phyloP scores from a whole-genome alignment of 1,140 invertebrate species.

The Drosophila trapezifrons region DNA sequence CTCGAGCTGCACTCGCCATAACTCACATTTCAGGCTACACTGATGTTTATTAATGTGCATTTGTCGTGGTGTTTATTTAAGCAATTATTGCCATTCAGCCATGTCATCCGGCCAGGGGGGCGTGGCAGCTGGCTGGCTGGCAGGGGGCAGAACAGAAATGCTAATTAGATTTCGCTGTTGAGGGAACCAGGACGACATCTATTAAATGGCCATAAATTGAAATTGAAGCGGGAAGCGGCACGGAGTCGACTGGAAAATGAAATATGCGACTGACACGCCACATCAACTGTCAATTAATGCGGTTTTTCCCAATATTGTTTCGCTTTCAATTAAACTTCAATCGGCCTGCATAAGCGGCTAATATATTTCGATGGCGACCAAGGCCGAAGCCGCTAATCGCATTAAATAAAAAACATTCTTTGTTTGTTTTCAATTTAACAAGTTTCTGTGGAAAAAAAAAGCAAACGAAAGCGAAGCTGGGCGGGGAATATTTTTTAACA shows the following conservation, averaged over 20 bases:
- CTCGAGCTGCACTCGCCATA: constrained; percentile 45
- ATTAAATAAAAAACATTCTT: constrained; percentile 56
- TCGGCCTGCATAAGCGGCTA: constrained; percentile 31
- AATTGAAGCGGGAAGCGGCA: constrained; percentile 11
- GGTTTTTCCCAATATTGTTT: constrained; percentile 32
- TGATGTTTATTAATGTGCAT: constrained; percentile 74
- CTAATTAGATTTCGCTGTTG: constrained; percentile 67
- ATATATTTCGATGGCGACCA: constrained; percentile 37
- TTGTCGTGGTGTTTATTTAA: constrained; percentile 71
- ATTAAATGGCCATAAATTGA: constrained; percentile 48
- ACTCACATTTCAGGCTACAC: constrained; percentile 30
- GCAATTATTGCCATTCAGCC: constrained; percentile 65
- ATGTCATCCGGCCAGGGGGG: constrained; percentile 32
- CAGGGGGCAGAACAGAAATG: constrained; percentile 27
- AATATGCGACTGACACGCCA: constrained; percentile 50
- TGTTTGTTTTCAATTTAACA: constrained; percentile 69
- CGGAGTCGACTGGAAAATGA: background rate
- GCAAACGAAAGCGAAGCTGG: background rate
- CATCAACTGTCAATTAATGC: constrained; percentile 55
- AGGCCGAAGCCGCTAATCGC: constrained; percentile 47
- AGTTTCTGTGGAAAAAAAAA: constrained; percentile 22
- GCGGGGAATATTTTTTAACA: constrained; percentile 43
- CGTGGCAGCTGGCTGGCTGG: background rate
- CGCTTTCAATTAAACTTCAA: constrained; percentile 54
- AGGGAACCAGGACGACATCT: constrained; percentile 8